phyloP scores from a whole-genome alignment of 2,113 vertebrate species.

The Gambusia affinis region DNA sequence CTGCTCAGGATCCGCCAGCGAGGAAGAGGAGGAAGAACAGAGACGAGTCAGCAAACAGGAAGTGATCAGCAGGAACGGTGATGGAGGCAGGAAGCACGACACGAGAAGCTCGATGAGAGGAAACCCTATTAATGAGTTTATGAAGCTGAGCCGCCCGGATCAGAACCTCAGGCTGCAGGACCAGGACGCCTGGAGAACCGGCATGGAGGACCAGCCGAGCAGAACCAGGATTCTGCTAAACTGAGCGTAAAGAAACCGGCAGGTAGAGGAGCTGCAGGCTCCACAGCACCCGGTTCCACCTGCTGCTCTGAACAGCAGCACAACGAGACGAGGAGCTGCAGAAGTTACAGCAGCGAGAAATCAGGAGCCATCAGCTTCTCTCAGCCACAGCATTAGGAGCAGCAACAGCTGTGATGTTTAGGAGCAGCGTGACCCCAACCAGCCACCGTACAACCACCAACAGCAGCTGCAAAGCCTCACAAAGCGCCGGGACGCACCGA shows the following conservation, averaged over 20 bases:
- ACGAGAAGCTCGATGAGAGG: conserved; percentile 79
- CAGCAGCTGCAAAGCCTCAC: too few relatives aligned
- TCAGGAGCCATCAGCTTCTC: too few relatives aligned
- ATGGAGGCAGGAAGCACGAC: conserved; percentile 52
- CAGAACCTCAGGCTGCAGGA: too few relatives aligned
- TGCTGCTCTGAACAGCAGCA: too few relatives aligned
- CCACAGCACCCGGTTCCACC: too few relatives aligned
- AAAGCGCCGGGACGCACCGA: too few relatives aligned
- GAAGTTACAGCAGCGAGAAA: not conserved
- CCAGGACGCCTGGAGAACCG: not conserved
- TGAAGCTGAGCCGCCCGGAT: conserved; percentile 12
- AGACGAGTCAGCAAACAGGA: conserved; percentile 39
- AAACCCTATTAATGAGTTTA: conserved; percentile 52
- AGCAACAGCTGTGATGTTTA: not conserved
- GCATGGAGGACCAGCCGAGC: not conserved
- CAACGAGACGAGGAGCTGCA: too few relatives aligned
- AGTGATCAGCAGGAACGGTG: conserved; percentile 53
- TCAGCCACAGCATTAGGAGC: not conserved
- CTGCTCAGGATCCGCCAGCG: conserved; percentile 76
- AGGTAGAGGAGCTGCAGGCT: too few relatives aligned
- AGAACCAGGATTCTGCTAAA: too few relatives aligned
- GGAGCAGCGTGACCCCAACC: too few relatives aligned
- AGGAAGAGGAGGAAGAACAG: not conserved
- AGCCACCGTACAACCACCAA: too few relatives aligned
- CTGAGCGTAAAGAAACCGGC: too few relatives aligned